Conservation (phyloP, 2,888 invertebrate species). For the Argyresthia albistria region DNA sequence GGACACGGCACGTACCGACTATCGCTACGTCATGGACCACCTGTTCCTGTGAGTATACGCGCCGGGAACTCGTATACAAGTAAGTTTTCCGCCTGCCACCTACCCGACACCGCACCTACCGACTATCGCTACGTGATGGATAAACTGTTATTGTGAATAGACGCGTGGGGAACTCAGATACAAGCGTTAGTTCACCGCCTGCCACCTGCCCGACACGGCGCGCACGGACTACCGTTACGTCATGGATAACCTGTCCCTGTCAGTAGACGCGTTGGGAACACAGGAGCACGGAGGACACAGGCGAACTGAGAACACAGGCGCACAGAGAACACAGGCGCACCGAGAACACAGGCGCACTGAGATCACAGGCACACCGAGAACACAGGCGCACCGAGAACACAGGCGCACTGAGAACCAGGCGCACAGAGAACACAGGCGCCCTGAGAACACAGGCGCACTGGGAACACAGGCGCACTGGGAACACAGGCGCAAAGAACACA, state of each 20-base stretch:
- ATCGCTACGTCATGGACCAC: constrained; percentile 94
- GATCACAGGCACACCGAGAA: too few species aligned
- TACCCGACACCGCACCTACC: constrained; percentile 85
- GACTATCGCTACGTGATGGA: constrained; percentile 96
- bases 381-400: too few species aligned
- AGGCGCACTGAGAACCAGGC: too few species aligned
- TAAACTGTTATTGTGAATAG: constrained; percentile 90
- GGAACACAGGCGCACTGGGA: too few species aligned
- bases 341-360: too few species aligned
- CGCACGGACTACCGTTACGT: constrained; percentile 90
- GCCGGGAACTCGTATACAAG: constrained; percentile 81
- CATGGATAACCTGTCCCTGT: constrained; percentile 94
- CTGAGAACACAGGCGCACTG: too few species aligned
- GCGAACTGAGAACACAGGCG: too few species aligned
- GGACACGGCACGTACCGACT: constrained; percentile 85
- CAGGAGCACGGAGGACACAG: too few species aligned
- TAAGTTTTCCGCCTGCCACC: constrained; percentile 89
- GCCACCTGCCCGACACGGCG: constrained; percentile 87
- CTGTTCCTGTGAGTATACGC: constrained; percentile 87
- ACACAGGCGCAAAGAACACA: too few species aligned
- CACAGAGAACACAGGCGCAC: too few species aligned
- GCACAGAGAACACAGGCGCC: too few species aligned
- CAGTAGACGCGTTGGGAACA: too few species aligned
- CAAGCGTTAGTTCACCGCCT: constrained; percentile 92
- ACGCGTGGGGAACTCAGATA: constrained; percentile 76